phyloP scores from a whole-genome alignment of 64 coral and sea anemone species.

The Trachythela sp. region DNA sequence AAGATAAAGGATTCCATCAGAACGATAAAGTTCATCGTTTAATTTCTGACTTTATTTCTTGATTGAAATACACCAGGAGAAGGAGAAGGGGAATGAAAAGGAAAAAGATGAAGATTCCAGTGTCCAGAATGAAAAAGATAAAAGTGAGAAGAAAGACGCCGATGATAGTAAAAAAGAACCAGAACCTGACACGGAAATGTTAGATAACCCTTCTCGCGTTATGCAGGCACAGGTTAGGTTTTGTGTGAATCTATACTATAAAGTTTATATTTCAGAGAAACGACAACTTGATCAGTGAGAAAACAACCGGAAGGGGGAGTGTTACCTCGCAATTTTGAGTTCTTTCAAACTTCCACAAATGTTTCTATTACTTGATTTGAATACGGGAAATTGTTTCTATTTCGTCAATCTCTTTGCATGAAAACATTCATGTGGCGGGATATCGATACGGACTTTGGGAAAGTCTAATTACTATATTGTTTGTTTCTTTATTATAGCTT shows the following conservation, averaged over 20 bases:
- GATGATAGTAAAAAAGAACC: constrained; percentile 49
- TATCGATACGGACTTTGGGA: not conserved
- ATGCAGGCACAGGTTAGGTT: constrained; percentile 65
- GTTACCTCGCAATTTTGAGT: too few species aligned
- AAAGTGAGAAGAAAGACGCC: constrained; percentile 72
- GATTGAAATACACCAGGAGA: not conserved
- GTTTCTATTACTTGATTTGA: too few species aligned
- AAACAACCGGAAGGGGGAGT: too few species aligned
- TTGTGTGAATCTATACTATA: not conserved
- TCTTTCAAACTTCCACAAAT: too few species aligned
- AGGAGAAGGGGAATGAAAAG: constrained; percentile 58
- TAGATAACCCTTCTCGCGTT: constrained; percentile 91
- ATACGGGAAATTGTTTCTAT: too few species aligned
- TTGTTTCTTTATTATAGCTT: constrained; percentile 50
- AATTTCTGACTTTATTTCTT: not conserved
- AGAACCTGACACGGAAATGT: constrained; percentile 75
- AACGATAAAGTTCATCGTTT: too few species aligned
- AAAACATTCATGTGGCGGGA: too few species aligned
- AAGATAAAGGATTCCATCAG: too few species aligned
- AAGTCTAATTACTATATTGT: not conserved
- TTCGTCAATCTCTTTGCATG: too few species aligned
- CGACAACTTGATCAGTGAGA: not conserved
- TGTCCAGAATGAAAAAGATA: constrained; percentile 44
- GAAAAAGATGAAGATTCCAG: constrained; percentile 83
- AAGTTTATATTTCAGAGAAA: not conserved